Base-by-base conservation (phyloP, 2,888 invertebrate species). In the Lordiphosa fenestrarum region DNA sequence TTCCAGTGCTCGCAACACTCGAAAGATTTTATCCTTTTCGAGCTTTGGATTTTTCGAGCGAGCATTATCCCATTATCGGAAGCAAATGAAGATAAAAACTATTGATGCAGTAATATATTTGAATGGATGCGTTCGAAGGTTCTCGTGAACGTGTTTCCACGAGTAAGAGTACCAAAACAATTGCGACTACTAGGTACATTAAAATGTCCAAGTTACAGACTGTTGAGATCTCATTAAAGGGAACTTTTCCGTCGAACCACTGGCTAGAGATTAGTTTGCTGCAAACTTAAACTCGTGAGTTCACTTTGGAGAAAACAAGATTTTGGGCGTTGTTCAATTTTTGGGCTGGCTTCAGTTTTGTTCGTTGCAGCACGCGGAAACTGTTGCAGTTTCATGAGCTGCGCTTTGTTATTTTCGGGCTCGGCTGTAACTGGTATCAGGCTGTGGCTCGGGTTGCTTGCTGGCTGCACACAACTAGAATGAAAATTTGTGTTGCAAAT, bases 281-380 rank as follows among this genome's bases (percentile, higher is more conserved):
- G 54, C 80, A 76, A 57, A 51, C 58, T 64, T 40, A 60, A 78
- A 84, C 66, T 83, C 86, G 85, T 83, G 86, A 83, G 75, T 71
- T 73, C 64, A 78, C 63, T 73, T 67, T 69, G 47, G 47, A 65
- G 67, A 52, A 60, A 83, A 83, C 83, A 86, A 83, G 83, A 84
- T 84, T 84, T 83, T 84, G 83, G 83, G 83, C 86, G 83, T 83
- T 83, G 83, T 86, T 86, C 70, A 80, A 75, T 76, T 77, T 77
- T 78, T 60, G 54, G 78, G 61, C 77, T 81, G 70, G 56, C 73
- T 78, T 61, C 55, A 62, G 44, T 44, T 49, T 42, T 64, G 60
- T 66, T 59, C 59, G 53, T 44, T 35, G 62, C 59, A 67, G 56
- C 66, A 67, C 66, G 72, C 66, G 74, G 78, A 69, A 74, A 76